Evolutionary conservation across 1,140 invertebrate genomes (phyloP).

Genomic region (Tetragonula clypearis): DNA sequence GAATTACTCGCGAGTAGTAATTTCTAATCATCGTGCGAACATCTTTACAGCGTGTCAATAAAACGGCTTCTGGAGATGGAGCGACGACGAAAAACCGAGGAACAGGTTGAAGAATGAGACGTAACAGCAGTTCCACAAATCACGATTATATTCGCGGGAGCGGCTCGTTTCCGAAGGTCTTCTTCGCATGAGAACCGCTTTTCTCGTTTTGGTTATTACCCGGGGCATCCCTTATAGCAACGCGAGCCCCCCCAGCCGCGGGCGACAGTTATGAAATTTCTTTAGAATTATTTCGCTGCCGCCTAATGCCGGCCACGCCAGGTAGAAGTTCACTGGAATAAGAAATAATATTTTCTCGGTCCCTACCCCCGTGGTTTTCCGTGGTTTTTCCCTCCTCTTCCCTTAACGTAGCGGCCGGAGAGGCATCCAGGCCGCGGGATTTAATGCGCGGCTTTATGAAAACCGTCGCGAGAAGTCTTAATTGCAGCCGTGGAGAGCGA

Average conservation of each 20-base stretch:
- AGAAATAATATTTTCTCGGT: conserved; percentile 77
- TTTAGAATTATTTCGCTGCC: conserved; percentile 78
- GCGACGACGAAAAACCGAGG: neutral
- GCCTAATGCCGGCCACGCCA: conserved; percentile 64
- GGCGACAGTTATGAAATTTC: conserved; percentile 80
- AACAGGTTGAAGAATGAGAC: neutral
- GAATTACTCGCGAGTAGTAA: too few species aligned
- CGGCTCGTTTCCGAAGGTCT: conserved; percentile 42
- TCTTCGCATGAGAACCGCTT: conserved; percentile 62
- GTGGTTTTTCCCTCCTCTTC: neutral
- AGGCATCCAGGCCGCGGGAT: conserved; percentile 54
- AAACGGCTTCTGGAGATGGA: neutral
- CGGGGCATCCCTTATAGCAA: conserved; percentile 63
- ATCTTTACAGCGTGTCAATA: neutral
- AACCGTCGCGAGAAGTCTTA: conserved; percentile 75
- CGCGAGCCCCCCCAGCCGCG: conserved; percentile 25
- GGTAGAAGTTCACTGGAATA: conserved; percentile 67
- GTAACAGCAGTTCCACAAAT: conserved; percentile 58
- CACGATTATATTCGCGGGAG: conserved; percentile 39
- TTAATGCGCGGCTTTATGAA: conserved; percentile 77
- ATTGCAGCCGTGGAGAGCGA: conserved; percentile 66
- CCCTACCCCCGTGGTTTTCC: neutral
- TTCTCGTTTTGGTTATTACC: conserved; percentile 68
- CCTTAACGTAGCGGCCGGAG: too few species aligned
- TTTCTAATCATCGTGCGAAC: too few species aligned